Percentiles rank a stretch among this genome's conserved stretches.
Evolutionary conservation across 2,113 vertebrate species (phyloP).

Genomic region (Polypterus bichir): DNA sequence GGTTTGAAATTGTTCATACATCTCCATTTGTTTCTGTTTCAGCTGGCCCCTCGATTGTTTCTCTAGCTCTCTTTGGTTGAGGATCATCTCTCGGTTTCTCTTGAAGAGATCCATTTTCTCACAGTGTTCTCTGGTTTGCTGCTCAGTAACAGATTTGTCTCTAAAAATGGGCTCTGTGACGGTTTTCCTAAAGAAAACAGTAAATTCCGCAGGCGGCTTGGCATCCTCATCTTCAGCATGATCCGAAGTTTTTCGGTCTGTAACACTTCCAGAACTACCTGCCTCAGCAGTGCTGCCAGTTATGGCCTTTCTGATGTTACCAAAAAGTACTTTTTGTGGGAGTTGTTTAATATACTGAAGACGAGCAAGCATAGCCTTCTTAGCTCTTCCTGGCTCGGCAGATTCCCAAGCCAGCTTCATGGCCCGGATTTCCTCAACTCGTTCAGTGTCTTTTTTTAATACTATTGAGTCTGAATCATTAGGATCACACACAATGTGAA

Average conservation of each 20-base stretch:
- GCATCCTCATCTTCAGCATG: too few relatives aligned
- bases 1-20: constrained; percentile 52
- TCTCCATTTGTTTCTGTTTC: constrained; percentile 46
- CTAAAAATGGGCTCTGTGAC: constrained; percentile 32
- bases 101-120: constrained; percentile 63
- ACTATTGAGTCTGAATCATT: constrained; percentile 43
- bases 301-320: constrained; percentile 1
- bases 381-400: constrained; percentile 60
- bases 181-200: constrained; percentile 42
- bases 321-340: constrained; percentile 7
- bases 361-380: constrained; percentile 64
- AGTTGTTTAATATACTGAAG: constrained; percentile 46
- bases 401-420: constrained; percentile 77
- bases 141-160: constrained; percentile 42
- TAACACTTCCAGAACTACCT: too few relatives aligned
- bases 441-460: constrained; percentile 64
- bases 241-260: too few relatives aligned
- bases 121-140: constrained; percentile 36
- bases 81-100: constrained; percentile 37
- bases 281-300: too few relatives aligned
- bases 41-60: constrained; percentile 34
- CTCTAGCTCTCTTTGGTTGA: constrained; percentile 48
- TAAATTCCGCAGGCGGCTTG: background rate
- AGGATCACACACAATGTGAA: constrained; percentile 61
- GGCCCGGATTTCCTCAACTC: constrained; percentile 64